phyloP scores from a whole-genome alignment of 2,888 invertebrate species.

The Corbicula japonica region DNA sequence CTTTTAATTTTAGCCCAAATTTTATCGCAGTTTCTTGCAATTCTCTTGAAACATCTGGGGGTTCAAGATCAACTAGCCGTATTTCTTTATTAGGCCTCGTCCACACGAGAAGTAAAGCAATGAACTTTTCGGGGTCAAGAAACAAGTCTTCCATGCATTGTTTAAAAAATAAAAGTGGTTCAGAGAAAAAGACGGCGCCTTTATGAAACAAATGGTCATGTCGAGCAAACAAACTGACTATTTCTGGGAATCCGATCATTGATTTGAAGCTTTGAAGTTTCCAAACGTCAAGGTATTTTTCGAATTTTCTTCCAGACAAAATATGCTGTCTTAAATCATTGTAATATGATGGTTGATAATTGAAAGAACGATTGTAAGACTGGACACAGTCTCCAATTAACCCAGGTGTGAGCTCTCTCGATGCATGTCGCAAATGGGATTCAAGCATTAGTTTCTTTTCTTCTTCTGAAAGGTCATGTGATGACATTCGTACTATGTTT shows the following conservation, averaged over 20 bases:
- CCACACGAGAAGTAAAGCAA: conserved; percentile 51
- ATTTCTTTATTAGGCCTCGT: conserved; percentile 19
- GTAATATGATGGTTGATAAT: too few species aligned
- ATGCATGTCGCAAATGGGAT: conserved; percentile 12
- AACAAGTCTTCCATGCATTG: conserved; percentile 42
- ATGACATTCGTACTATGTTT: conserved; percentile 37
- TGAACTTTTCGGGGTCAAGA: conserved; percentile 44
- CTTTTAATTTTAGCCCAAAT: conserved; percentile 34
- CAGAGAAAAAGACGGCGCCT: conserved; percentile 27
- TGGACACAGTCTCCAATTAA: not conserved
- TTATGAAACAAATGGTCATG: conserved; percentile 33
- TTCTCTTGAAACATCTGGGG: conserved; percentile 14
- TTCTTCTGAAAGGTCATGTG: conserved; percentile 28
- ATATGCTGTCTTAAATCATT: too few species aligned
- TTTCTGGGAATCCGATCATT: conserved; percentile 54
- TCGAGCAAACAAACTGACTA: conserved; percentile 47
- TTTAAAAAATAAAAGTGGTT: conserved; percentile 51
- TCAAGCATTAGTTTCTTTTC: conserved; percentile 40
- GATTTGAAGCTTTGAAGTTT: too few species aligned
- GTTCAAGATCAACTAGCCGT: conserved; percentile 1
- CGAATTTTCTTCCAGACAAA: too few species aligned
- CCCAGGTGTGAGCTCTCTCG: not conserved
- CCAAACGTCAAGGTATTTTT: too few species aligned
- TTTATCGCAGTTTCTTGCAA: conserved; percentile 9
- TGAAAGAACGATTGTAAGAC: too few species aligned